phyloP scores from a whole-genome alignment of 2,797 vertebrate genomes.

The Galagoides demidoff region DNA sequence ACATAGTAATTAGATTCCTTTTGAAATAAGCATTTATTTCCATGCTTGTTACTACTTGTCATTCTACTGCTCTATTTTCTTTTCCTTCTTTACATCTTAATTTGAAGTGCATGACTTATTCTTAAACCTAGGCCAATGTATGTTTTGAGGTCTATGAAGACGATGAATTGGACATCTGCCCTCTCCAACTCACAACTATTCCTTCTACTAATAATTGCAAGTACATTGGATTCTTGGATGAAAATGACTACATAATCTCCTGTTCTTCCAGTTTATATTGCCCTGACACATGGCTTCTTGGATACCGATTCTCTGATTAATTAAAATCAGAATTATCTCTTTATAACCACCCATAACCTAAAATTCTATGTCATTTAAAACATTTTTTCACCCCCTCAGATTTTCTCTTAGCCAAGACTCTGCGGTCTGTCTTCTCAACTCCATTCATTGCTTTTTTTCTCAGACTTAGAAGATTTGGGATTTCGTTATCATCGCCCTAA shows the following conservation, averaged over 20 bases:
- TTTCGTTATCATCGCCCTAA: not conserved
- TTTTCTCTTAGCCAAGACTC: not conserved
- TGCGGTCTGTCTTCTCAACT: not conserved
- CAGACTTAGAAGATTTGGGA: conserved; percentile 13
- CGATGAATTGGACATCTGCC: conserved; percentile 17
- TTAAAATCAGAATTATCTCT: conserved; percentile 61
- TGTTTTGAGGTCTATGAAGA: not conserved
- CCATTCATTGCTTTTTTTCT: not conserved
- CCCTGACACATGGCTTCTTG: conserved; percentile 17
- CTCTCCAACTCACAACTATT: conserved; percentile 39
- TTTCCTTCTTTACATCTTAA: conserved; percentile 45
- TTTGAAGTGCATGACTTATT: conserved; percentile 47
- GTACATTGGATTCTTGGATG: conserved; percentile 31
- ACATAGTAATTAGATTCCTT: not conserved
- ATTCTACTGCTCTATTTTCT: conserved; percentile 7
- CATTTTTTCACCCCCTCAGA: not conserved
- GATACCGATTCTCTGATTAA: conserved; percentile 22
- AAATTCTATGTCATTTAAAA: conserved; percentile 4
- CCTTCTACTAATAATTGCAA: conserved; percentile 63
- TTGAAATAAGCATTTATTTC: conserved; percentile 37
- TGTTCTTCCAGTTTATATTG: not conserved
- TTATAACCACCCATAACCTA: not conserved
- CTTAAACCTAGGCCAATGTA: conserved; percentile 4
- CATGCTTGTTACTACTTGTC: not conserved
- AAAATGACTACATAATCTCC: not conserved